Evolutionary conservation across 2,797 vertebrate genomes (phyloP).

Genomic region (Chelmon rostratus): DNA sequence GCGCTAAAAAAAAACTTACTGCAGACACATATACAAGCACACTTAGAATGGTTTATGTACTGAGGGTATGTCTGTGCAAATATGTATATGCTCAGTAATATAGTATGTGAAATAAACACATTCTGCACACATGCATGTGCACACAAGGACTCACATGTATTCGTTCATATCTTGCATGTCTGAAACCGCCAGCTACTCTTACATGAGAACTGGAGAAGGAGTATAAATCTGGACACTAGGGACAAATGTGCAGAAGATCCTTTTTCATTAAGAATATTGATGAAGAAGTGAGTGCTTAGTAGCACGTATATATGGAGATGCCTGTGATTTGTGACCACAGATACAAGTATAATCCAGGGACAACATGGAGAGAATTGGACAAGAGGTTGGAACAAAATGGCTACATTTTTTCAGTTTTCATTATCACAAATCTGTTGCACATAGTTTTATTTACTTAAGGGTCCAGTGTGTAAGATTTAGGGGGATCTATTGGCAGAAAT

Average conservation of each 20-base stretch:
- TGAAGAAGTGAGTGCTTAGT: neutral
- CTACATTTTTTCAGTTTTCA: neutral
- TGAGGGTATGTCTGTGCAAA: slow-evolving; percentile 12
- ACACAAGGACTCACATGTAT: neutral
- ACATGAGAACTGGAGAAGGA: neutral
- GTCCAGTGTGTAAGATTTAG: too few relatives aligned
- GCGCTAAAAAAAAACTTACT: slow-evolving; percentile 68
- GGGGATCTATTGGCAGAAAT: too few relatives aligned
- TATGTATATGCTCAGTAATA: neutral
- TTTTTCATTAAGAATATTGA: neutral
- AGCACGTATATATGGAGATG: neutral
- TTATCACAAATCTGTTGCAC: neutral
- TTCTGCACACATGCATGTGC: neutral
- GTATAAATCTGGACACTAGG: too few relatives aligned
- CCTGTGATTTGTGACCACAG: neutral
- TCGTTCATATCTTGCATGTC: neutral
- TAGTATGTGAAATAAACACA: neutral
- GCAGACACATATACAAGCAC: slow-evolving; percentile 8
- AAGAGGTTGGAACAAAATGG: neutral
- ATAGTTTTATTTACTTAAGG: too few relatives aligned
- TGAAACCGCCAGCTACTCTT: neutral
- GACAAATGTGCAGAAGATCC: neutral
- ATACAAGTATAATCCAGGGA: neutral
- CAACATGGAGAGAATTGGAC: neutral
- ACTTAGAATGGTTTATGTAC: slow-evolving; percentile 34